Evolutionary conservation across 1,140 invertebrate genomes (phyloP), one percentile per base, ranked within the genome.

Genomic region (Drosophila nikananu): DNA sequence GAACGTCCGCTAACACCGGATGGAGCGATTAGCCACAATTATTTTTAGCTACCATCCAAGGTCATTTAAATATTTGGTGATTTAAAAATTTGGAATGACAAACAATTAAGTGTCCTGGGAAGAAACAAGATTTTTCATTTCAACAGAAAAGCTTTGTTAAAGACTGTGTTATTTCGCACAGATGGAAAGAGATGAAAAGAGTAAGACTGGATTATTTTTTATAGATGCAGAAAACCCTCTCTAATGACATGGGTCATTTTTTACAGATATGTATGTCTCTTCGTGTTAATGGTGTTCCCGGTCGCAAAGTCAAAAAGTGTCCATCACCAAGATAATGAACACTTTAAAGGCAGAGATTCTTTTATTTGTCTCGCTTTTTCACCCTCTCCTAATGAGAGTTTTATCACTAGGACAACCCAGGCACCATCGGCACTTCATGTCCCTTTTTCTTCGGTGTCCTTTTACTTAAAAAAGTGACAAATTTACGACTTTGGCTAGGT

Each of bases 251-350:
- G 32, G 15, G 17, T 17, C 5, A 3, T 23, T 54, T 10, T n/a
- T 21, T 35, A 15, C 19, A 54, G 3, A 8, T 15, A 48, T 15
- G 3, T 15, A 48, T 15, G 3, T 8, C 21, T 8, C 2, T 48
- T 23, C 13, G 21, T 4, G 2, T 46, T 46, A 46, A 49, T 25
- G 3, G 1, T 4, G 17, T 25, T 12, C 7, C 12, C 8, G 15
- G 48, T 48, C 4, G 25, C 48, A n/a, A 51, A 51, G 48, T 51
- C 48, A 51, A 27, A 30, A n/a, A 27, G 48, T 51, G 25, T 27
- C 25, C n/a, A 3, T 27, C 4, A 2, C 17, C 8, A 51, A 5
- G 48, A 49, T 30, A 19, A 10, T 2, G 1, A 2, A n/a, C 49
- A 0, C 25, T 6, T 19, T 19, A 30, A 7, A 3, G 5, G 49